phyloP scores from a whole-genome alignment of 2,888 invertebrate species.

The Lucinisca nassula region DNA sequence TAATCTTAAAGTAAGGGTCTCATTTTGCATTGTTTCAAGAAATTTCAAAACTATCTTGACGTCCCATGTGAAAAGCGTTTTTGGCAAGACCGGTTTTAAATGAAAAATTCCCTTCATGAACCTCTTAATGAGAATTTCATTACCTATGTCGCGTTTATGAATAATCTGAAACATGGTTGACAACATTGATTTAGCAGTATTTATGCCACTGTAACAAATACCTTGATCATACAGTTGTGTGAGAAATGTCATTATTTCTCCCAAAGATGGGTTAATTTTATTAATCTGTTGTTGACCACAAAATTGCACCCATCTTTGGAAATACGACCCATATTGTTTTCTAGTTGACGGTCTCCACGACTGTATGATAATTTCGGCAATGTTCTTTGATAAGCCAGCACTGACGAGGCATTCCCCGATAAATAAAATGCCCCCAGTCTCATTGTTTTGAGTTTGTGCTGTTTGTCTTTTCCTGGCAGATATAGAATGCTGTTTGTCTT shows the following conservation, averaged over 20 bases:
- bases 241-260: background rate
- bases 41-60: background rate
- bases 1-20: background rate
- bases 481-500: background rate
- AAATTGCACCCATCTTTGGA: slow-evolving; percentile 5
- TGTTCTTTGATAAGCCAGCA: background rate
- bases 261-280: background rate
- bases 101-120: slow-evolving; percentile 32
- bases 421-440: background rate
- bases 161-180: background rate
- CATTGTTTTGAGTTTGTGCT: background rate
- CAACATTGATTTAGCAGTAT: background rate
- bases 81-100: background rate
- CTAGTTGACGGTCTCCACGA: background rate
- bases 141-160: background rate
- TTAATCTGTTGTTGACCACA: background rate
- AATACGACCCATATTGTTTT: background rate
- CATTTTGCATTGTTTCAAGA: background rate
- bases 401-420: slow-evolving; percentile 1
- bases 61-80: slow-evolving; percentile 9
- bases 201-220: background rate
- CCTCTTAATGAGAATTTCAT: background rate
- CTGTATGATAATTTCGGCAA: background rate
- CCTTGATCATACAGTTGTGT: background rate
- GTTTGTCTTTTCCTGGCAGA: background rate